Base-by-base conservation (phyloP, 1,140 invertebrate species). In the Bombus superbus region DNA sequence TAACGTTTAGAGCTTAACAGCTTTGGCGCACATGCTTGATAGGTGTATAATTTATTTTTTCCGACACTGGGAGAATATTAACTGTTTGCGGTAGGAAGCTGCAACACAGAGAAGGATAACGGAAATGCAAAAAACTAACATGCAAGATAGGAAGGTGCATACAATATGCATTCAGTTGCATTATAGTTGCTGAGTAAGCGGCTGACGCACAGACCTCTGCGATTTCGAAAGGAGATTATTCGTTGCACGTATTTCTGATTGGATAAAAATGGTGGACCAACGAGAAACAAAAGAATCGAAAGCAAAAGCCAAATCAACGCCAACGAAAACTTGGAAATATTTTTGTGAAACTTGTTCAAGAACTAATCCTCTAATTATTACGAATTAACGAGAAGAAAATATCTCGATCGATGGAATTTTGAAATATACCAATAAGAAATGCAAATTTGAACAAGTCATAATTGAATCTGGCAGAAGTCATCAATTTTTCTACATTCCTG, bases 161-260 rank as follows among this genome's bases (percentile, higher is more conserved):
- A 74, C 73, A 85, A 85, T 85, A 89, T 84, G 85, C 85, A 87
- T 87, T 53, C 72, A 69, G 62, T 22, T 69, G 88, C 74, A 87
- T 85, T 89, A 79, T 35, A 62, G 66, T 18, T 44, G 81, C 42
- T 62, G 85, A 76, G 40, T 68, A 72, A 83, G 66, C 62, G 73
- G 44, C 64, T 76, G 80, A 89, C 74, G 83, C 86, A 88, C 72
- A 57, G 68, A 71, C 40, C 76, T 62, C 77, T 83, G 78, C 74
- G 86, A 89, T 89, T 90, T 90, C 77, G 81, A 72, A 62, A 64
- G 47, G 47, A 81, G 88, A 90, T 90, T 87, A 75, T 79, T 85
- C 69, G 74, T 80, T 80, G 81, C 68, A 57, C 78, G 83, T 89
- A 53, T 53, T 53, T 11, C 78, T 77, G 81, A 82, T 35, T 72